Evolutionary conservation across 2,797 vertebrate genomes (phyloP), one percentile per base, ranked within the genome.

Genomic region (Gastrophryne carolinensis): DNA sequence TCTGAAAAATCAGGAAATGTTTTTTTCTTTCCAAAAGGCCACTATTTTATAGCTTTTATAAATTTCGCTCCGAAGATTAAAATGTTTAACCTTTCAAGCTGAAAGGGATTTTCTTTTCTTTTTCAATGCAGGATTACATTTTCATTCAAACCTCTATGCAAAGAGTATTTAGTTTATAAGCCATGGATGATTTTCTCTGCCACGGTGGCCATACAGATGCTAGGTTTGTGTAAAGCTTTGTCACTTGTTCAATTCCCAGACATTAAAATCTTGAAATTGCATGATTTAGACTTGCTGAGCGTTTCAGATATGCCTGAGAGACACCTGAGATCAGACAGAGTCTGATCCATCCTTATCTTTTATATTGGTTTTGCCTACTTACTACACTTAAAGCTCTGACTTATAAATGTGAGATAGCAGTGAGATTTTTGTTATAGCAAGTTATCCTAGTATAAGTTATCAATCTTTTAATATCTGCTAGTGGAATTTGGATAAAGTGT

Each of bases 201-300:
- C 35, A 50, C 37, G 50, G n/a, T 26, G 49, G 44, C 30, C 63
- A 37, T 44, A 35, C 54, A 35, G 34, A 61, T 50, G 12, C 23
- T 37, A 26, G 30, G 24, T 58, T 54, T 52, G 17, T 68, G 54
- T 60, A 17, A 57, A 75, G 54, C 53, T 52, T 67, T 75, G 63
- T 75, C 64, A 61, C 63, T 75, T 68, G 29, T 67, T 32, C 72
- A 67, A 67, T 66, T 66, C 37, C 52, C 53, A 66, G 39, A 60
- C 72, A 67, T 74, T 74, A 74, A 74, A 74, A 74, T 58, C 34
- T 64, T 47, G 35, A 73, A 41, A 66, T 47, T 74, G 62, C 53
- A 58, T 74, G 37, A 60, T 60, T 60, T 60, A 67, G 72, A 60
- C 67, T 54, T 39, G 24, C 21, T 35, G 21, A 74, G 27, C 26